A percentile compares a stretch with the other conserved stretches of the same genome.
These are phyloP conservation scores for Aphidius ervi DNA, from an alignment of 1,140 invertebrate genomes.

Conservation along the genomic window DNA sequence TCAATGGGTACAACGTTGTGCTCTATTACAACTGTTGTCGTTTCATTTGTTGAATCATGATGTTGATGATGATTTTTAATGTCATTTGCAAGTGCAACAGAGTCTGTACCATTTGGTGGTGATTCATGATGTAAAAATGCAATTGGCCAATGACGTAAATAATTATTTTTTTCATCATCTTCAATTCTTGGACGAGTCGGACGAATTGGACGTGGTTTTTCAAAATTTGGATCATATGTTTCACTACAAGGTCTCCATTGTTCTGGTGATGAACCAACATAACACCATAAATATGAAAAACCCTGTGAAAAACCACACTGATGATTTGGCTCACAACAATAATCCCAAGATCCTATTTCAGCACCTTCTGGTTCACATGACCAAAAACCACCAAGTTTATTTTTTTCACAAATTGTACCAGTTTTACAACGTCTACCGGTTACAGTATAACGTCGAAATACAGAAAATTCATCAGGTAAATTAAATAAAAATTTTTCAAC, in stretches of 20 bases:
- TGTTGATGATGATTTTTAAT: conserved; percentile 8
- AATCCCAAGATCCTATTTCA: conserved; percentile 70
- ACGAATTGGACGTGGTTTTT: conserved; percentile 30
- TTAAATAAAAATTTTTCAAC: conserved; percentile 14
- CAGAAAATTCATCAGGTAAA: conserved; percentile 29
- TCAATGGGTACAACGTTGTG: neutral
- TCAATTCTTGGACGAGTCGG: conserved; percentile 11
- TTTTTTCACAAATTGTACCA: conserved; percentile 66
- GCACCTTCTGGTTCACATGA: conserved; percentile 71
- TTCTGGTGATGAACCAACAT: conserved; percentile 66
- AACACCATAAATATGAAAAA: conserved; percentile 75
- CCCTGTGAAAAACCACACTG: conserved; percentile 77
- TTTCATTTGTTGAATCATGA: neutral
- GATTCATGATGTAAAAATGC: conserved; percentile 62
- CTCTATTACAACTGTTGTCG: neutral
- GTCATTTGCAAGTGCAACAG: conserved; percentile 22
- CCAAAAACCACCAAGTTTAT: conserved; percentile 71
- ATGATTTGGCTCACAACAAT: conserved; percentile 74
- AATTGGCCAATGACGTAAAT: conserved; percentile 60
- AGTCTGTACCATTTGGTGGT: conserved; percentile 53
- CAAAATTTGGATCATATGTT: conserved; percentile 64
- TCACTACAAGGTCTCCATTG: conserved; percentile 83
- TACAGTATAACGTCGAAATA: conserved; percentile 73
- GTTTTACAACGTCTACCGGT: conserved; percentile 71
- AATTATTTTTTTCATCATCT: conserved; percentile 26